These are phyloP conservation scores for Pterostichus niger DNA, from an alignment of 2,888 invertebrate species.

Conservation along the genomic window DNA sequence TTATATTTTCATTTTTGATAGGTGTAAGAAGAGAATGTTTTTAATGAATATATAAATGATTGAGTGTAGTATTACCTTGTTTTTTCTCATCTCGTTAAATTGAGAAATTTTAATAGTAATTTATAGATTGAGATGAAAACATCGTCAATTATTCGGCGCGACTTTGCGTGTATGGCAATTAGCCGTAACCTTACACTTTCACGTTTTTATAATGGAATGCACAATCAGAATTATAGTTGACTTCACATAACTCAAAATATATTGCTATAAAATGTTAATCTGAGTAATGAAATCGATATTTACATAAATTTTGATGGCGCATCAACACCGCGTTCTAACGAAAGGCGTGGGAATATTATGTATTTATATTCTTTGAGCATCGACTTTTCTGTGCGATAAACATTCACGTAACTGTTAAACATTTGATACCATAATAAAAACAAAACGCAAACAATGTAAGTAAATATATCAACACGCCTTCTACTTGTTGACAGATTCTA, in stretches of 20 bases:
- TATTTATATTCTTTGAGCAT: conserved; percentile 18
- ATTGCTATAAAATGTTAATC: conserved; percentile 61
- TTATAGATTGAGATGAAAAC: conserved; percentile 20
- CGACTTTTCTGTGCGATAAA: not conserved
- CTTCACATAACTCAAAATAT: conserved; percentile 62
- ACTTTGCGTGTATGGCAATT: conserved; percentile 35
- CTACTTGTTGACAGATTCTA: not conserved
- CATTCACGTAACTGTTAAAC: conserved; percentile 31
- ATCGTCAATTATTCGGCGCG: conserved; percentile 29
- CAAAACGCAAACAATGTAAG: not conserved
- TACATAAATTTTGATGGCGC: conserved; percentile 59
- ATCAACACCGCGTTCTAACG: conserved; percentile 52
- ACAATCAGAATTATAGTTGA: conserved; percentile 44
- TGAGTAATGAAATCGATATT: conserved; percentile 61
- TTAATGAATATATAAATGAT: not conserved
- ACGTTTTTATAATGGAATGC: conserved; percentile 39
- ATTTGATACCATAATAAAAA: conserved; percentile 30
- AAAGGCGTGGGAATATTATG: conserved; percentile 50
- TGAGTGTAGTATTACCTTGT: not conserved
- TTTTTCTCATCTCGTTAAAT: conserved; percentile 5
- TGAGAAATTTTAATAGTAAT: conserved; percentile 52
- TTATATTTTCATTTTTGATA: too few relatives aligned
- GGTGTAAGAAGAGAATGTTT: not conserved
- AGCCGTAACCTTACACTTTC: conserved; percentile 42
- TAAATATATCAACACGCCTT: conserved; percentile 13